Evolutionary conservation across 2,797 vertebrate species (phyloP).

Genomic region (Enteromius trimaculatus): DNA sequence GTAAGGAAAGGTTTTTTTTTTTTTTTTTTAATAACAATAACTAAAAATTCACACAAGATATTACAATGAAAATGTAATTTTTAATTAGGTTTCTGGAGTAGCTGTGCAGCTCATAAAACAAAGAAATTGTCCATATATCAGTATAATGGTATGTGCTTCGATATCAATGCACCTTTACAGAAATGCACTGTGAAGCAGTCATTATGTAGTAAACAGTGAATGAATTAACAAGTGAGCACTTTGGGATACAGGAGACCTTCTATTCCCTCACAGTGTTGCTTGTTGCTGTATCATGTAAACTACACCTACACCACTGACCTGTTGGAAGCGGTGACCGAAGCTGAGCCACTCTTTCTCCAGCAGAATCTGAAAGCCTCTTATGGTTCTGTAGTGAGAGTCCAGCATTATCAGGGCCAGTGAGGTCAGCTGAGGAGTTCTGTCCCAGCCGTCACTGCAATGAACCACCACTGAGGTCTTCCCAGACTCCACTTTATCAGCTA

Average conservation of each 20-base stretch:
- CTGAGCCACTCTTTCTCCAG: slow-evolving; percentile 98
- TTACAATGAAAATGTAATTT: background rate
- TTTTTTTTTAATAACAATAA: background rate
- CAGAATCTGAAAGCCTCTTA: slow-evolving; percentile 90
- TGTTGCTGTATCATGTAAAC: background rate
- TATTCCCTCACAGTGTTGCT: background rate
- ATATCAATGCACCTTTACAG: too few relatives aligned
- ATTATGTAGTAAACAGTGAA: background rate
- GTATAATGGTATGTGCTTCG: background rate
- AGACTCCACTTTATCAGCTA: slow-evolving; percentile 95
- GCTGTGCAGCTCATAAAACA: background rate
- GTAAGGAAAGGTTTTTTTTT: too few relatives aligned
- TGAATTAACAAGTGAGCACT: background rate
- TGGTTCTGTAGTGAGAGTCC: slow-evolving; percentile 90
- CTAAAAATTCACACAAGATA: background rate
- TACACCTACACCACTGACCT: slow-evolving; percentile 72
- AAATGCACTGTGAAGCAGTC: background rate
- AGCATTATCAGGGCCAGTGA: slow-evolving; percentile 95
- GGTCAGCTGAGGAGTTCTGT: slow-evolving; percentile 93
- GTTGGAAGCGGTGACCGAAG: slow-evolving; percentile 95
- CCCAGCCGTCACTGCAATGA: slow-evolving; percentile 98
- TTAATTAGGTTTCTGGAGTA: background rate
- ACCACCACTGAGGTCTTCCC: slow-evolving; percentile 96
- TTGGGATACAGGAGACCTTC: background rate
- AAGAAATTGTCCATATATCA: background rate